phyloP scores from a whole-genome alignment of 2,113 vertebrate species.

The Elaphurus davidianus region DNA sequence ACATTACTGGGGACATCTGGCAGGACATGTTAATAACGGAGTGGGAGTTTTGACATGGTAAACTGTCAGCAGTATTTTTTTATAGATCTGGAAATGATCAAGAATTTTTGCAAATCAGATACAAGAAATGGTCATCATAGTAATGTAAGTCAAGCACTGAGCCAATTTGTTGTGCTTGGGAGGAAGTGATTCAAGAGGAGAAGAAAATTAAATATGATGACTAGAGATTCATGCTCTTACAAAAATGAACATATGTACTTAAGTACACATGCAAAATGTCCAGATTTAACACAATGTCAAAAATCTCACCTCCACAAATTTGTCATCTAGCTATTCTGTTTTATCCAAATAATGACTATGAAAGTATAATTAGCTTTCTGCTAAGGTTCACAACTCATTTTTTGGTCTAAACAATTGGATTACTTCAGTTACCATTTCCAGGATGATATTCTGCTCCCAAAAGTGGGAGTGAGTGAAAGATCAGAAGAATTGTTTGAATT shows the following conservation, averaged over 20 bases:
- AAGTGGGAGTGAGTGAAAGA: neutral
- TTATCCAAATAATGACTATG: neutral
- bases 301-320: neutral
- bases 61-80: neutral
- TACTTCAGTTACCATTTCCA: neutral
- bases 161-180: neutral
- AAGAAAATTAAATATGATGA: neutral
- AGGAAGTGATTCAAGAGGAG: neutral
- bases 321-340: neutral
- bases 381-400: neutral
- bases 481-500: neutral
- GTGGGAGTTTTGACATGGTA: neutral
- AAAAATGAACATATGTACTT: neutral
- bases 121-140: neutral
- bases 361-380: slow-evolving; percentile 22
- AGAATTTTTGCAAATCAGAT: slow-evolving; percentile 16
- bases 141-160: neutral
- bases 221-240: neutral
- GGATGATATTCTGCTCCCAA: neutral
- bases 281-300: neutral
- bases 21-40: neutral
- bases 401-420: neutral
- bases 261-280: neutral
- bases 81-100: neutral
- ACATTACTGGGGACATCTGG: neutral